Evolutionary conservation across 2,113 vertebrate genomes (phyloP), one percentile per base, ranked within the genome.

Genomic region (Sterna hirundo): DNA sequence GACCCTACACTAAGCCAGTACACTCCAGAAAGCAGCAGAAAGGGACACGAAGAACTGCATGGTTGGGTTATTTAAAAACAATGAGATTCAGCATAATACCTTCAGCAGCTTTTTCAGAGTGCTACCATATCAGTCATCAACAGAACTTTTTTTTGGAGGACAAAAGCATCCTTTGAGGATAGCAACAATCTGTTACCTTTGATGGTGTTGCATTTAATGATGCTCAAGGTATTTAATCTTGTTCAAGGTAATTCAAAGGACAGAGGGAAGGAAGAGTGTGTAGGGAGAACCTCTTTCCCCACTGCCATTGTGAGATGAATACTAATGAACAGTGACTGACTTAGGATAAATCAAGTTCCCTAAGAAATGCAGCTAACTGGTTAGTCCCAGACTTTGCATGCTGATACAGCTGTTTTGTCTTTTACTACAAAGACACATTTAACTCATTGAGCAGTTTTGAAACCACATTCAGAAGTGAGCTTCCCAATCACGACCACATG

Each of bases 241-340:
- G 34, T 40, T 86, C 78, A 90, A 94, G 90, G 85, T 93, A 90
- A 91, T 76, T 90, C 66, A 83, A 86, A 95, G 90, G 88, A 85
- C 54, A 90, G 26, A 94, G 42, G 29, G 36, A 86, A 85, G 44
- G n/a, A 77, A 83, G 12, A 85, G 34, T 40, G 66, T 9, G 46
- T 40, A 80, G 44, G 30, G 44, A 81, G 40, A 85, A 88, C 29
- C 27, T 9, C 38, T 6, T 52, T 65, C 42, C 15, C 27, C 18
- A 42, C 17, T 46, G 66, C 22, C 32, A 32, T 15, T 91, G 62
- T 70, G 46, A 84, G 88, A 86, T 32, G 36, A 88, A 72, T 88
- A 65, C 44, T 61, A 85, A 92, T 7, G 17, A 93, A 89, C 7
- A 75, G 44, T 23, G 58, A 86, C 27, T 77, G 64, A 30, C 46